Conservation (phyloP, 1,140 invertebrate species). For the Lepidostoma basale region DNA sequence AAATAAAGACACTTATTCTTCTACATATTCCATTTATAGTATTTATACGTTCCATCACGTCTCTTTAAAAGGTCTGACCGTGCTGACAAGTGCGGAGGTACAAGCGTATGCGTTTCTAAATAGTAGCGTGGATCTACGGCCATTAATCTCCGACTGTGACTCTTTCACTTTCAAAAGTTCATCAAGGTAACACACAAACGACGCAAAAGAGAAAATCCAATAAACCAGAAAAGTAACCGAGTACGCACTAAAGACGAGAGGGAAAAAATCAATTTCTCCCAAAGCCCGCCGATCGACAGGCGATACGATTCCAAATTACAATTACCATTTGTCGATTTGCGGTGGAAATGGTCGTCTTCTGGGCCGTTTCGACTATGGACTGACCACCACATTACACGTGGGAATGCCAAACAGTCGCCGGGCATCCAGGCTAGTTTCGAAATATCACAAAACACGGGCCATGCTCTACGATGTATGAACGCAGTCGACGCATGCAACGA, state of each 20-base stretch:
- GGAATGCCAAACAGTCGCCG: neutral
- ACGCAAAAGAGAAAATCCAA: slow-evolving; percentile 17
- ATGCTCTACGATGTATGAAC: no score
- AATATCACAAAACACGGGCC: neutral
- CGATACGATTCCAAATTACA: neutral
- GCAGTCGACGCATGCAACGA: neutral
- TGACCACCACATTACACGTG: slow-evolving; percentile 11
- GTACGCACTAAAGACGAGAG: no score
- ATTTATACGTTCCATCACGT: no score
- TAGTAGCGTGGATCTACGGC: no score
- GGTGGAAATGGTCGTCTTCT: neutral
- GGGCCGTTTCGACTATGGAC: neutral
- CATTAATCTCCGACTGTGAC: no score
- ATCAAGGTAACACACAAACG: slow-evolving; percentile 1
- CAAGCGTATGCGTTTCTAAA: no score
- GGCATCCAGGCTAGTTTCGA: slow-evolving; percentile 3
- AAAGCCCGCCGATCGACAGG: neutral
- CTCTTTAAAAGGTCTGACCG: no score
- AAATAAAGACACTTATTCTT: no score
- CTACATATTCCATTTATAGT: no score
- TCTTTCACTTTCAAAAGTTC: slow-evolving; percentile 6
- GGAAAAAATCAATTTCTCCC: neutral
- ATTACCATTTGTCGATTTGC: neutral
- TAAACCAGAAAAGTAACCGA: neutral
- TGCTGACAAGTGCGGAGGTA: no score